Percentiles rank a stretch among this genome's conserved stretches.
Conservation (phyloP, 2,888 invertebrate species). For the Thelaira solivaga region DNA sequence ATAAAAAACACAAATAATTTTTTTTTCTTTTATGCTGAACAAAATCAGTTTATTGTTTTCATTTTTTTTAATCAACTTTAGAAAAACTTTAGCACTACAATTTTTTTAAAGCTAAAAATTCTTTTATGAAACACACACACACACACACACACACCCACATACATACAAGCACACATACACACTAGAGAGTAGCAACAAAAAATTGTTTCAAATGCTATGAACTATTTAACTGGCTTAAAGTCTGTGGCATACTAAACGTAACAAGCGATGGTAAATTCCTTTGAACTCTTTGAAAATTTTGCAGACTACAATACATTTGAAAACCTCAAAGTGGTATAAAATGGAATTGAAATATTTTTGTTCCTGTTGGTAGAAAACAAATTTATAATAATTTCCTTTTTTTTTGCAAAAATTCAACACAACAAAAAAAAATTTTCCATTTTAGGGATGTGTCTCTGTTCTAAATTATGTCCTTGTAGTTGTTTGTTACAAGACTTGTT, state of each 20-base stretch:
- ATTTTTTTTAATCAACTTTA: neutral
- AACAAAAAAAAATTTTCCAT: neutral
- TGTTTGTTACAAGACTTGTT: neutral
- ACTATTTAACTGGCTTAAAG: conserved; percentile 50
- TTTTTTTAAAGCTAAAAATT: neutral
- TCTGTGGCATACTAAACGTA: conserved; percentile 49
- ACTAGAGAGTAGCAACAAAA: neutral
- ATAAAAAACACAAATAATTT: neutral
- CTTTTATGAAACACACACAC: neutral
- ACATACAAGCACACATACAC: no score
- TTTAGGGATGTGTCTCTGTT: conserved; percentile 47
- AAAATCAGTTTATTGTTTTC: neutral
- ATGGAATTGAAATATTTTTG: conserved; percentile 49
- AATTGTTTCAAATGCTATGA: conserved; percentile 12
- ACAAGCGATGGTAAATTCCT: conserved; percentile 46
- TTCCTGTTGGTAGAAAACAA: conserved; percentile 5
- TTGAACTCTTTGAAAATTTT: conserved; percentile 36
- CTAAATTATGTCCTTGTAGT: neutral
- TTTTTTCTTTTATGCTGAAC: neutral
- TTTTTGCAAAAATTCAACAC: neutral
- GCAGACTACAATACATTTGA: neutral
- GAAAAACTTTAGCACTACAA: no score
- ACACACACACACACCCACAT: no score
- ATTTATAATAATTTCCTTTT: neutral
- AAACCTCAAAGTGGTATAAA: neutral